Percentiles rank a stretch among this genome's conserved stretches.
Evolutionary conservation across 2,113 vertebrate species (phyloP).

Genomic region (Oncorhynchus tshawytscha): DNA sequence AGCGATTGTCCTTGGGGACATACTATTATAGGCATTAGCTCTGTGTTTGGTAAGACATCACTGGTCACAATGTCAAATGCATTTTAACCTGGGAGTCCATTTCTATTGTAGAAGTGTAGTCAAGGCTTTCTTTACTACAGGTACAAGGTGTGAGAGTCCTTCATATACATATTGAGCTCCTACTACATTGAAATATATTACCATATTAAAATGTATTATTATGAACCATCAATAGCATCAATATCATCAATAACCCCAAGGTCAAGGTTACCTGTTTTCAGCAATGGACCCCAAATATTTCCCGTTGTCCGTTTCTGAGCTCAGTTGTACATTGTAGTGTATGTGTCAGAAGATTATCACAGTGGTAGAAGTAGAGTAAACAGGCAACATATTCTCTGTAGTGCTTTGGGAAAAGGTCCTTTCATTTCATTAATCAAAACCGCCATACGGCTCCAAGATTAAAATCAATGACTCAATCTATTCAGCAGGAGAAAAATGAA

Average conservation of each 20-base stretch:
- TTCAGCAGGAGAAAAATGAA: slow-evolving; percentile 61
- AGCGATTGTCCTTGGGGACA: background rate
- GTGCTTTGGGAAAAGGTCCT: slow-evolving; percentile 35
- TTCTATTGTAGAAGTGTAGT: background rate
- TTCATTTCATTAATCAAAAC: slow-evolving; percentile 47
- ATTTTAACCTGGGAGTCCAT: background rate
- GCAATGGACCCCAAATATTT: no score
- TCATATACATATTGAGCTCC: no score
- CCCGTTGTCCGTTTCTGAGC: no score
- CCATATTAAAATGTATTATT: no score
- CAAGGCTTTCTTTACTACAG: no score
- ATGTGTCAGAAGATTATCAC: background rate
- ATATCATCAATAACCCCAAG: no score
- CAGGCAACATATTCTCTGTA: background rate
- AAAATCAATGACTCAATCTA: slow-evolving; percentile 52
- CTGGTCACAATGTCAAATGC: background rate
- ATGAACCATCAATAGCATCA: no score
- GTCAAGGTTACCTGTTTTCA: no score
- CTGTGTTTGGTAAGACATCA: background rate
- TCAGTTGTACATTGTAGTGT: background rate
- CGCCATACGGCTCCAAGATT: slow-evolving; percentile 48
- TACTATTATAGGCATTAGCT: background rate
- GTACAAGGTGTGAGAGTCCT: no score
- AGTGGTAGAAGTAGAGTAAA: background rate
- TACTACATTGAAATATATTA: no score